Percentiles rank a stretch among this genome's conserved stretches.
Evolutionary conservation across 2,113 vertebrate species (phyloP).

Genomic region (Sporophila hypoxantha): DNA sequence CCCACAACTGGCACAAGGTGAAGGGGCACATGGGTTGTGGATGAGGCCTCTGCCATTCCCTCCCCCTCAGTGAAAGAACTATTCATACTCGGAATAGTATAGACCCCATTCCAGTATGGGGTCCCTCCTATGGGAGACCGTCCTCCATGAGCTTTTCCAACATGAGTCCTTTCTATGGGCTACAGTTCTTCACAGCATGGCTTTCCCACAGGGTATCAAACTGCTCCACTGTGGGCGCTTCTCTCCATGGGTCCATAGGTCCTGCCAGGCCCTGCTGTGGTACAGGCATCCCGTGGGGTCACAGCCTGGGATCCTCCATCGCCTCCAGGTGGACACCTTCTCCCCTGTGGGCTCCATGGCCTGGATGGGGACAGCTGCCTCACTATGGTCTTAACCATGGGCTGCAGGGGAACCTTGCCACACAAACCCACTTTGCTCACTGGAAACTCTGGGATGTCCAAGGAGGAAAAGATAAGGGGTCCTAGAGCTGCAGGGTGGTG

Average conservation of each 20-base stretch:
- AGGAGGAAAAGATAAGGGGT: background rate
- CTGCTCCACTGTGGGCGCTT: background rate
- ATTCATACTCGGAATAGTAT: background rate
- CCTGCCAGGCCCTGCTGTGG: background rate
- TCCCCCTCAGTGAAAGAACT: background rate
- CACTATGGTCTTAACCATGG: background rate
- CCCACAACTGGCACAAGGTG: accelerated
- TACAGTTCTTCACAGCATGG: background rate
- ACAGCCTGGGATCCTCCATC: background rate
- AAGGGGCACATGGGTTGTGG: background rate
- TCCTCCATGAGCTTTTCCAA: background rate
- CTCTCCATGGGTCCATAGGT: background rate
- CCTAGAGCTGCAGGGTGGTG: background rate
- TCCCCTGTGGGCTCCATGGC: background rate
- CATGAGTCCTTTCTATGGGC: accelerated
- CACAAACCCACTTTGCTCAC: accelerated
- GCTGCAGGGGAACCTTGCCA: background rate
- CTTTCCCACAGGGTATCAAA: background rate
- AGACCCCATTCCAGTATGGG: background rate
- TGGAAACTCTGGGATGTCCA: background rate
- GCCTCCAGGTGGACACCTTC: background rate
- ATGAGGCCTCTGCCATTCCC: background rate
- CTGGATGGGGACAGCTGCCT: background rate
- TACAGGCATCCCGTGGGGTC: accelerated
- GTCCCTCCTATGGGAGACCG: background rate